A percentile compares a stretch with the other conserved stretches of the same genome.
Conservation (phyloP, 2,888 invertebrate species). For the Ichneumon xanthorius region DNA sequence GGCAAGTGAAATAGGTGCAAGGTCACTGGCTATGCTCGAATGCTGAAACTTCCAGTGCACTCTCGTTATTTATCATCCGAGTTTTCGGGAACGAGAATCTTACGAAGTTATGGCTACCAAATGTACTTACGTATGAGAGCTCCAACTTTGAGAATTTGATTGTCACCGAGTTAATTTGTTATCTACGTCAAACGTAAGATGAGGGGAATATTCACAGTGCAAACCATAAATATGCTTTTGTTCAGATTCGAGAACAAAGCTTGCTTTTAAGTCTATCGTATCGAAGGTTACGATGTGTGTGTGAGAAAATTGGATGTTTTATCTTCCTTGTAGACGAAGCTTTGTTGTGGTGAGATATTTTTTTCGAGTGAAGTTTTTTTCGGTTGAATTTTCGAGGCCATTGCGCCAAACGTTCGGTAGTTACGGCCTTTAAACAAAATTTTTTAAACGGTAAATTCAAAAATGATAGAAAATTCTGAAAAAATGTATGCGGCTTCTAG, state of each 20-base stretch:
- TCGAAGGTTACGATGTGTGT: background rate
- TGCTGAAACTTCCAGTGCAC: background rate
- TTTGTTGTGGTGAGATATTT: too few species aligned
- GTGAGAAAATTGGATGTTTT: too few species aligned
- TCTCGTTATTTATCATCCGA: constrained; percentile 6
- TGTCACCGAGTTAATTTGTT: background rate
- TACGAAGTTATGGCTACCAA: background rate
- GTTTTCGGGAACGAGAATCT: background rate
- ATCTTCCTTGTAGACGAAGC: too few species aligned
- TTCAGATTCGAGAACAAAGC: too few species aligned
- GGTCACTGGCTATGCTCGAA: constrained; percentile 8
- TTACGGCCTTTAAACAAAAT: too few species aligned
- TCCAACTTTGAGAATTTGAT: background rate
- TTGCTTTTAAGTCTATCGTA: background rate
- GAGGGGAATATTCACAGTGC: background rate
- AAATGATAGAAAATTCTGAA: too few species aligned
- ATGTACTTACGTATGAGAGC: background rate
- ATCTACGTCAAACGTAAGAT: background rate
- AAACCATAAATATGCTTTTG: background rate
- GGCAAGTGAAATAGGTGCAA: constrained; percentile 15
- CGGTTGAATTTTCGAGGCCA: too few species aligned
- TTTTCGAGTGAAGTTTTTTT: too few species aligned
- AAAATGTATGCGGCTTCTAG: too few species aligned
- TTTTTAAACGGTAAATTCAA: too few species aligned
- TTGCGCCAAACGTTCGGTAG: too few species aligned